phyloP scores from a whole-genome alignment of 2,888 invertebrate species.

The Perdita meconis region DNA sequence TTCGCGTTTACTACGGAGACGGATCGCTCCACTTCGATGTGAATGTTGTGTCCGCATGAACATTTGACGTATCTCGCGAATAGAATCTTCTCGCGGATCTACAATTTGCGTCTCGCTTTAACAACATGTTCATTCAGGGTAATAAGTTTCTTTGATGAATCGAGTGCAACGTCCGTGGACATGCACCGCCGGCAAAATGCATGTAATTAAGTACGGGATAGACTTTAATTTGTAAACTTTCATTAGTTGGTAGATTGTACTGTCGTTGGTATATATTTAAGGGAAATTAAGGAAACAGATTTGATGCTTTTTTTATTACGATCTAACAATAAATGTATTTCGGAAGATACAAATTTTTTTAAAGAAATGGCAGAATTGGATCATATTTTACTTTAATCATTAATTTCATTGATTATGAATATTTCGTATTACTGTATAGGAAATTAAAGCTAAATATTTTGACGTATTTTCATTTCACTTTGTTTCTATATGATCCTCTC shows the following conservation, averaged over 20 bases:
- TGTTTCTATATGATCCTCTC: too few species aligned
- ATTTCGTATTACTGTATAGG: background rate
- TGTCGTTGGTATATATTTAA: background rate
- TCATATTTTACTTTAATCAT: background rate
- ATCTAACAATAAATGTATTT: too few species aligned
- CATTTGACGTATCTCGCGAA: background rate
- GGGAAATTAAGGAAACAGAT: too few species aligned
- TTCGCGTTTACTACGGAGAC: slow-evolving; percentile 4
- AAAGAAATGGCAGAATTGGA: background rate
- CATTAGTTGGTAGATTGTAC: background rate
- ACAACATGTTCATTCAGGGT: background rate
- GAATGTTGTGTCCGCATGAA: background rate
- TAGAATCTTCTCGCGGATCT: background rate
- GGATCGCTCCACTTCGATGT: background rate
- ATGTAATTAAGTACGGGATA: background rate
- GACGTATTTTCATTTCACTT: too few species aligned
- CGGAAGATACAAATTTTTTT: too few species aligned
- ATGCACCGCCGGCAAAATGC: background rate
- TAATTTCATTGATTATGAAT: background rate
- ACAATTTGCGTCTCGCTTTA: background rate
- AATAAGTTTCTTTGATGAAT: background rate
- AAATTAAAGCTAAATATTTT: background rate
- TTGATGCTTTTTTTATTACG: too few species aligned
- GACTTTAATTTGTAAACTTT: background rate
- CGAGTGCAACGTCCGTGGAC: background rate